Percentiles rank a stretch among this genome's conserved stretches.
These are phyloP conservation scores for Ochropleura leucogaster DNA, from an alignment of 2,888 invertebrate genomes.

Conservation along the genomic window DNA sequence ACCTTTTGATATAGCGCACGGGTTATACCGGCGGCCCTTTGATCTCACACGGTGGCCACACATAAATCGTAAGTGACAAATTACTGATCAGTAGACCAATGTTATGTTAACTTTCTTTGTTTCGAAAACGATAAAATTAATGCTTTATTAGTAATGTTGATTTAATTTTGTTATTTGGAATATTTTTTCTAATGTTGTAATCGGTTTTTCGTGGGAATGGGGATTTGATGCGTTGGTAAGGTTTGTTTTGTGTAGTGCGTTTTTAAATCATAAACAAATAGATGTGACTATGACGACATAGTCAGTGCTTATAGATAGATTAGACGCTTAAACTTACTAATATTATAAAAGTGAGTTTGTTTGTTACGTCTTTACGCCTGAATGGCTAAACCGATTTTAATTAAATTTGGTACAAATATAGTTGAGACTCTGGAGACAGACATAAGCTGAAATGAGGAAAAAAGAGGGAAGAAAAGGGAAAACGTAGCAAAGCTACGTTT, in stretches of 20 bases:
- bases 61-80: slow-evolving; percentile 83
- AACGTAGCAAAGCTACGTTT: no score
- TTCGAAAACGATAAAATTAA: slow-evolving; percentile 56
- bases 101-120: slow-evolving; percentile 63
- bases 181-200: slow-evolving; percentile 20
- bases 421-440: no score
- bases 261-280: neutral
- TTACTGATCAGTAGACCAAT: slow-evolving; percentile 70
- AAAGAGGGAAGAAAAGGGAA: no score
- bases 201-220: slow-evolving; percentile 29
- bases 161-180: slow-evolving; percentile 46
- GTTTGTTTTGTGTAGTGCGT: neutral
- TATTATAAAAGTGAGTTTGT: no score
- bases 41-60: slow-evolving; percentile 83
- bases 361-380: no score
- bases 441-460: no score
- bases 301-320: neutral
- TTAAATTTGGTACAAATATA: no score
- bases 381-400: no score
- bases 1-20: slow-evolving; percentile 76
- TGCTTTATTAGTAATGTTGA: slow-evolving; percentile 58
- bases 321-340: no score
- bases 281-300: neutral
- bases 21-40: slow-evolving; percentile 71
- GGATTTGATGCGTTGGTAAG: neutral